Conservation (phyloP, 2,888 invertebrate genomes). For the Oxycera nigricornis region DNA sequence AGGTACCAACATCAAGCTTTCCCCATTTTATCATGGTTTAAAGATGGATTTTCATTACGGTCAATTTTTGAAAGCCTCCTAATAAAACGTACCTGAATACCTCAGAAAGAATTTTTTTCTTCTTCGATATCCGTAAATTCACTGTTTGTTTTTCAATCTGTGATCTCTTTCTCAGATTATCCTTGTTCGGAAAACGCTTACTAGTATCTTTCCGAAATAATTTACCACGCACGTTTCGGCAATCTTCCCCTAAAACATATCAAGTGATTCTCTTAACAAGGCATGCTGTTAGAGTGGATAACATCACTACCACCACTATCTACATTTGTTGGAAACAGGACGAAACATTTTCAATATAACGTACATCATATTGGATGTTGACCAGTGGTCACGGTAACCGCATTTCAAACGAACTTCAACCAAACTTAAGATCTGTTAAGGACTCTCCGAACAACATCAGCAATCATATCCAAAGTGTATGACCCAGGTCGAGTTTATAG, state of each 20-base stretch:
- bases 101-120: too few species aligned
- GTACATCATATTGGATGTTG: slow-evolving; percentile 15
- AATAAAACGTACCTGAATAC: too few species aligned
- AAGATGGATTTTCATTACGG: too few species aligned
- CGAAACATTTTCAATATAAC: slow-evolving; percentile 22
- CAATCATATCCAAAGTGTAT: slow-evolving; percentile 13
- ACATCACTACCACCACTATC: not conserved
- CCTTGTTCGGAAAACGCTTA: too few species aligned
- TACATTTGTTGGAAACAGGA: not conserved
- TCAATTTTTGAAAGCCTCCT: too few species aligned
- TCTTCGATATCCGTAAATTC: too few species aligned
- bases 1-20: too few species aligned
- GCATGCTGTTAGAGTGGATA: slow-evolving; percentile 2
- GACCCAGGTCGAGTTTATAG: not conserved
- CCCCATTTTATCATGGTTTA: too few species aligned
- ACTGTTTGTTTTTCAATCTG: too few species aligned
- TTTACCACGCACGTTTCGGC: not conserved
- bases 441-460: slow-evolving; percentile 19
- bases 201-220: too few species aligned
- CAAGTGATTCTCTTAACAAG: not conserved
- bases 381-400: slow-evolving; percentile 17
- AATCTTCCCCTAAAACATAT: not conserved
- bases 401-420: not conserved
- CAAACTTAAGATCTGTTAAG: slow-evolving; percentile 12
- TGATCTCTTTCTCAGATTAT: too few species aligned